Evolutionary conservation across 2,888 invertebrate genomes (phyloP), one percentile per base, ranked within the genome.

Genomic region (Ophonus ardosiacus): DNA sequence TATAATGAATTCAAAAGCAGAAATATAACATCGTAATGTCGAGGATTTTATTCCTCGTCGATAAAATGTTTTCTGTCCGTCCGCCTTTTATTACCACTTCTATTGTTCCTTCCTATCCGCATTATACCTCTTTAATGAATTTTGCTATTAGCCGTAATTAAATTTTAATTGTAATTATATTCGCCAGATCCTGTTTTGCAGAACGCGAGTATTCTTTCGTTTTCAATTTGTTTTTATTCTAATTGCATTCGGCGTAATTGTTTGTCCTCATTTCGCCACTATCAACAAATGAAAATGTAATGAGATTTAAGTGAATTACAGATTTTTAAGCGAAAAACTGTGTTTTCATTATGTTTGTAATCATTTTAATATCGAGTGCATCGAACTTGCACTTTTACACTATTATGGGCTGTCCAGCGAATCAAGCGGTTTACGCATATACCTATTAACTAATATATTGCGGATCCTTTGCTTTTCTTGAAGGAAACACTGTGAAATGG

Each of bases 151-250:
- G 24, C 24, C 21, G 18, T 63, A 63, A 63, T 63, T 24, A 63
- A 63, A 63, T 63, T 63, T 63, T 63, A 63, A 63, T 63, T 63
- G 63, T 63, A 63, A 63, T 63, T 63, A 24, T 63, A 63, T 63
- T 63, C 63, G 21, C 63, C 13, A 21, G 63, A 18, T 63, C 21
- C 63, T 63, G 63, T 63, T 63, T 63, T 63, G 21, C 21, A 18
- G 59, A 59, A 59, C 17, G 59, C 59, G 15, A 15, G n/a, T 63
- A 13, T 18, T 63, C 63, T 63, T 63, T 24, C 18, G 21, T 63
- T 63, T 63, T 18, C 63, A 21, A 24, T 63, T 63, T 63, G 63
- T 63, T 63, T 63, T 63, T 63, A 21, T 21, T 63, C 21, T 10
- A 63, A 63, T 63, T 63, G 24, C 21, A 63, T 63, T 63, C 1